Evolutionary conservation across 2,888 invertebrate genomes (phyloP).

Genomic region (Tinea pellionella): DNA sequence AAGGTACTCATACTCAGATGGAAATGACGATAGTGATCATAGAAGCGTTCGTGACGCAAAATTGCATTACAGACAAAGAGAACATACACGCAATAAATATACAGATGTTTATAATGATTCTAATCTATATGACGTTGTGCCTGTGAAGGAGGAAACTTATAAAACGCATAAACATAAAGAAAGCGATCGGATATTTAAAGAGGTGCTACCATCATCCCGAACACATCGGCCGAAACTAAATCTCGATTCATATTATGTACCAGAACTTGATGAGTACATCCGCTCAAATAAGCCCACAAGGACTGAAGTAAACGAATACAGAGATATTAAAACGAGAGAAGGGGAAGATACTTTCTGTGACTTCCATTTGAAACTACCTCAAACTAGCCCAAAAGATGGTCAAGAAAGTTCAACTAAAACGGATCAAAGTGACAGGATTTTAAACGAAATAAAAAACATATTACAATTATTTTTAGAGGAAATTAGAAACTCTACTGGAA

Average conservation of each 20-base stretch:
- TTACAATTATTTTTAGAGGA: slow-evolving; percentile 49
- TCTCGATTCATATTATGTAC: slow-evolving; percentile 37
- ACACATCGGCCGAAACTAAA: slow-evolving; percentile 47
- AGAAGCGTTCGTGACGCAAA: slow-evolving; percentile 20
- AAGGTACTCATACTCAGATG: not conserved
- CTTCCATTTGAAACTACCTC: not conserved
- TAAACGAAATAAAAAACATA: slow-evolving; percentile 57
- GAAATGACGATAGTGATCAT: slow-evolving; percentile 16
- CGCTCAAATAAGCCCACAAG: not conserved
- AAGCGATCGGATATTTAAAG: slow-evolving; percentile 35
- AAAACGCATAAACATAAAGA: slow-evolving; percentile 36
- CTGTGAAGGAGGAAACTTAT: slow-evolving; percentile 57
- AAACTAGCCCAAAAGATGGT: not conserved
- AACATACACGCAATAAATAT: slow-evolving; percentile 23
- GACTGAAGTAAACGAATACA: not conserved
- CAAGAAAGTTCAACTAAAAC: not conserved
- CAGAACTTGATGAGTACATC: not conserved
- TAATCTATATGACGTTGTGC: slow-evolving; percentile 45
- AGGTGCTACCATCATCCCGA: slow-evolving; percentile 53
- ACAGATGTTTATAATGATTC: slow-evolving; percentile 31
- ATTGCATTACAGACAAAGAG: slow-evolving; percentile 19
- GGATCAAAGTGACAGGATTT: slow-evolving; percentile 48
- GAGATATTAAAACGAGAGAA: no score
- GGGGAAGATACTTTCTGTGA: not conserved
- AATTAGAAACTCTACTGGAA: slow-evolving; percentile 43